Conservation (phyloP, 2,113 vertebrate species). For the Cyprinodon variegatus region DNA sequence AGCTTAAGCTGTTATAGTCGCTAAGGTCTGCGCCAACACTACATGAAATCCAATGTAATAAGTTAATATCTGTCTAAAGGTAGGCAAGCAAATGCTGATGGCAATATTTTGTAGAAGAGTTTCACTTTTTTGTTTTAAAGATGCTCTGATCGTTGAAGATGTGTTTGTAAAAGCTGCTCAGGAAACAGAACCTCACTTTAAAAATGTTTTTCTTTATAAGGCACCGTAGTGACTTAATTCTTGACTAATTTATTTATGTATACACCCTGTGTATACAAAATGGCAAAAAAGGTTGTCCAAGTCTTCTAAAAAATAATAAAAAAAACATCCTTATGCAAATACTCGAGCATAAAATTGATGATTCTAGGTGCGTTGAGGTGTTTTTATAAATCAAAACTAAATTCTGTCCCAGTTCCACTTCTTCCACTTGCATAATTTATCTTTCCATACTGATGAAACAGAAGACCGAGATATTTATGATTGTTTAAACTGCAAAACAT, state of each 20-base stretch:
- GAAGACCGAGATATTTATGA: conserved; percentile 6
- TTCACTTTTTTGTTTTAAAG: neutral
- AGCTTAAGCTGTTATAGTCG: no score
- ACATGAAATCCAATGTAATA: no score
- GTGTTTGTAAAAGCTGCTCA: neutral
- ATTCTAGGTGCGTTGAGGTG: neutral
- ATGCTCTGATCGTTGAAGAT: neutral
- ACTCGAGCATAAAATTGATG: neutral
- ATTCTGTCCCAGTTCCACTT: neutral
- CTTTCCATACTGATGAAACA: neutral
- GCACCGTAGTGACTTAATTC: neutral
- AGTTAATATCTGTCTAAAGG: no score
- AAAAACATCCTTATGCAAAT: neutral
- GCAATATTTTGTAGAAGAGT: neutral
- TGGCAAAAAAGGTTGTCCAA: no score
- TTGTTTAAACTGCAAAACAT: conserved; percentile 18
- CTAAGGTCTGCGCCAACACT: no score
- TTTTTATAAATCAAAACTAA: neutral
- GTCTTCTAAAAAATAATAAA: no score
- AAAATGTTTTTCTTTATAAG: neutral
- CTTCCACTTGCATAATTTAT: conserved; percentile 6
- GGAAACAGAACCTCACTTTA: neutral
- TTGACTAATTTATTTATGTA: neutral
- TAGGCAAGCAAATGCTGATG: no score
- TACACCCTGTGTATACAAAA: no score